Evolutionary conservation across 2,113 vertebrate species (phyloP).

Genomic region (Sceloporus tristichus): DNA sequence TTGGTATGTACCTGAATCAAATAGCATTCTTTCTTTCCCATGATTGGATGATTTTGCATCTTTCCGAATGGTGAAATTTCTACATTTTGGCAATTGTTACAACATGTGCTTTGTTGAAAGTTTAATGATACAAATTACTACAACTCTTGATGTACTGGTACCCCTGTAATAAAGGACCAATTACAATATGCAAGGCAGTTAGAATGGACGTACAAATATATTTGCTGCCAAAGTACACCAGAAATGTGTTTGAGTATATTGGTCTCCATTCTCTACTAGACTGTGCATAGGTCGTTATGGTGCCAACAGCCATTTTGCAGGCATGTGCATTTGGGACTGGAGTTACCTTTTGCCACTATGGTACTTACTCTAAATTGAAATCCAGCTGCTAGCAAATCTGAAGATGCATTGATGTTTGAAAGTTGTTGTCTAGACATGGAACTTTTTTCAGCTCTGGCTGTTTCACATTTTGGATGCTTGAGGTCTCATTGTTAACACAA

Average conservation of each 20-base stretch:
- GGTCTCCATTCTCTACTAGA: slow-evolving; percentile 56
- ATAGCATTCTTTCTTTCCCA: background rate
- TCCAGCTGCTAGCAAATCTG: slow-evolving; percentile 36
- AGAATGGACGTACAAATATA: slow-evolving; percentile 50
- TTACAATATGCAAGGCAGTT: slow-evolving; percentile 56
- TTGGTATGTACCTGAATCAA: slow-evolving; percentile 25
- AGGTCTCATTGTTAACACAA: too few species aligned
- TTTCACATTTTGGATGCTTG: too few species aligned
- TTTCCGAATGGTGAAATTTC: rapidly evolving
- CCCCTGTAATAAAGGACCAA: slow-evolving; percentile 59
- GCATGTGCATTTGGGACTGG: slow-evolving; percentile 45
- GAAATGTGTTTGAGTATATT: slow-evolving; percentile 45
- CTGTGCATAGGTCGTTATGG: slow-evolving; percentile 19
- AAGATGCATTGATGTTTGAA: slow-evolving; percentile 41
- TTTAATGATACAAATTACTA: slow-evolving; percentile 53
- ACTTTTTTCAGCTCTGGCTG: too few species aligned
- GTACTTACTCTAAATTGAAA: slow-evolving; percentile 12
- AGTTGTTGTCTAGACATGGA: background rate
- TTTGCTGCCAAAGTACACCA: slow-evolving; percentile 61
- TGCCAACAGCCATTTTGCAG: background rate
- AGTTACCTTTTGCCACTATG: slow-evolving; percentile 42
- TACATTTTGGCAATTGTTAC: slow-evolving; percentile 14
- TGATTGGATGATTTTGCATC: background rate
- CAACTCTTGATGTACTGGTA: slow-evolving; percentile 48
- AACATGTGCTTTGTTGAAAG: slow-evolving; percentile 12